Evolutionary conservation across 2,797 vertebrate species (phyloP).

Genomic region (Syngnathus rostellatus): DNA sequence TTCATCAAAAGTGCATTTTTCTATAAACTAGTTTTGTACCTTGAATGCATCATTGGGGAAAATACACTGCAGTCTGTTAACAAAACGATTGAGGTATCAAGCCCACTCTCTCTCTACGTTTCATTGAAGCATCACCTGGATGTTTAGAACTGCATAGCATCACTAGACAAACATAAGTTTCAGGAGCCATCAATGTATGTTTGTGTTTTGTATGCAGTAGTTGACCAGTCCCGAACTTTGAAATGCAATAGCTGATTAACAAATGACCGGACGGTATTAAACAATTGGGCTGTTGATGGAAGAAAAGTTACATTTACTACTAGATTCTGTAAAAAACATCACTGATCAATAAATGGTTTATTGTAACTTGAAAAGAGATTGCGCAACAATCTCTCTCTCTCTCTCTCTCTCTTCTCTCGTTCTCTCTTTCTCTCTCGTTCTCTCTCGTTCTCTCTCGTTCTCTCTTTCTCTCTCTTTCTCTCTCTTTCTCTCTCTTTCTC

Average conservation of each 20-base stretch:
- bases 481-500: too few relatives aligned
- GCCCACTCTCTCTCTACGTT: background rate
- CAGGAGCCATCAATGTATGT: background rate
- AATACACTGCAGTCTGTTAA: background rate
- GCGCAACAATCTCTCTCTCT: too few relatives aligned
- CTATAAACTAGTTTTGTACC: background rate
- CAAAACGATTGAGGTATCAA: background rate
- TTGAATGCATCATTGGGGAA: background rate
- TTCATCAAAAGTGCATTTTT: conserved; percentile 25
- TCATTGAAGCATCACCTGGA: background rate
- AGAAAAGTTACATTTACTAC: background rate
- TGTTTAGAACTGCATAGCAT: background rate
- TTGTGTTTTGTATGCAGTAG: background rate
- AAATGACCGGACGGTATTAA: background rate
- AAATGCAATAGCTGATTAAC: background rate
- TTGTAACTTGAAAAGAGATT: background rate
- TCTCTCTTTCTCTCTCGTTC: too few relatives aligned
- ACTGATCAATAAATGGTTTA: background rate
- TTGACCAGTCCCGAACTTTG: background rate
- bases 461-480: too few relatives aligned
- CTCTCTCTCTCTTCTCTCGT: too few relatives aligned
- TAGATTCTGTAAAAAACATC: background rate
- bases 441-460: too few relatives aligned
- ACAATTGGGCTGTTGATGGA: background rate
- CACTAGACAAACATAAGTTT: background rate